phyloP scores from a whole-genome alignment of 2,113 vertebrate species.

The Cavia aperea region DNA sequence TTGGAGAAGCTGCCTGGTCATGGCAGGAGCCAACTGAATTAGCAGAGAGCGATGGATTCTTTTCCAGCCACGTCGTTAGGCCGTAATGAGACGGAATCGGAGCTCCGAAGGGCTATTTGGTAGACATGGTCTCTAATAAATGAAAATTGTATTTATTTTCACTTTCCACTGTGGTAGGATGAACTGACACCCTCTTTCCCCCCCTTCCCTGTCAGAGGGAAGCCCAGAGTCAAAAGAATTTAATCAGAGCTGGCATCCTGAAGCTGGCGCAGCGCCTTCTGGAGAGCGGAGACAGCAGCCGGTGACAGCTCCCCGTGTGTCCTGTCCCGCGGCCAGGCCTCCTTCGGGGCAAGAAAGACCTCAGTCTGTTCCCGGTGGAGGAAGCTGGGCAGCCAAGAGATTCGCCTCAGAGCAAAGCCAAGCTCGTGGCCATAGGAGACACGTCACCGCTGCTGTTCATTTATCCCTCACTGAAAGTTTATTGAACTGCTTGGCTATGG shows the following conservation, averaged over 20 bases:
- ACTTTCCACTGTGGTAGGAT: slow-evolving; percentile 3
- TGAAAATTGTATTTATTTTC: slow-evolving; percentile 57
- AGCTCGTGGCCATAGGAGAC: neutral
- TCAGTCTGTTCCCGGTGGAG: neutral
- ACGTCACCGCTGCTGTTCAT: neutral
- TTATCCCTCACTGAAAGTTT: neutral
- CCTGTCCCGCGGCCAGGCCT: slow-evolving; percentile 51
- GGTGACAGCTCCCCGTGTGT: slow-evolving; percentile 51
- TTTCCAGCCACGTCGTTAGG: slow-evolving; percentile 14
- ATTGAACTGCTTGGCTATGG: neutral
- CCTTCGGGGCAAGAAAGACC: slow-evolving; percentile 1
- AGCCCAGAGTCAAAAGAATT: slow-evolving; percentile 59
- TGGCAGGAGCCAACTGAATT: slow-evolving; percentile 42
- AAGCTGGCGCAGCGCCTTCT: slow-evolving; percentile 48
- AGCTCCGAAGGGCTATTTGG: slow-evolving; percentile 30
- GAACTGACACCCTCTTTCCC: slow-evolving; percentile 11
- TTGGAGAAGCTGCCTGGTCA: slow-evolving; percentile 61
- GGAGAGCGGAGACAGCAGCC: slow-evolving; percentile 52
- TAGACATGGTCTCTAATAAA: slow-evolving; percentile 29
- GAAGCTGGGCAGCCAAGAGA: neutral
- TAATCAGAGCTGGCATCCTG: slow-evolving; percentile 62
- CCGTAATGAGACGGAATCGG: slow-evolving; percentile 36
- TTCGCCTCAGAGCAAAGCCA: neutral
- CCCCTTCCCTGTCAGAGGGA: slow-evolving; percentile 39
- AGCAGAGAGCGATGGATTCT: slow-evolving; percentile 27